Evolutionary conservation across 1,140 invertebrate genomes (phyloP), one percentile per base, ranked within the genome.

Genomic region (Heliconius melpomene): DNA sequence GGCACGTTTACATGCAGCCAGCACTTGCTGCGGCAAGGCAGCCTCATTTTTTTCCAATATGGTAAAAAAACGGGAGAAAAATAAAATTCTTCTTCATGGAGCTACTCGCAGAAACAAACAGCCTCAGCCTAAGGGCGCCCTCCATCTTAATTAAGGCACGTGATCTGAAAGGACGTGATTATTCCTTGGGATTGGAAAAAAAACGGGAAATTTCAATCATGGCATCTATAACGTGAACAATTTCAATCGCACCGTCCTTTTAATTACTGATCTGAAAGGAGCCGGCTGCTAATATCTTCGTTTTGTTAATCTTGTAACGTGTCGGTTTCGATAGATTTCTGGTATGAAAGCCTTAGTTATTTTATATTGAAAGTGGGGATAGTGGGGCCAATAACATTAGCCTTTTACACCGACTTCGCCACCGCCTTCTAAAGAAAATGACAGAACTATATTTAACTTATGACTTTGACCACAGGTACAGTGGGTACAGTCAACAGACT

Each of bases 131-230:
- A 71, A 16, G 72, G 66, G 72, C 60, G 79, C 80, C 54, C 78
- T 77, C 74, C 70, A 60, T 84, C 84, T 88, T 88, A 86, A 88
- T 88, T 86, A 88, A 79, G 82, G 83, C 82, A 83, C 83, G 78
- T 79, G 80, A 83, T 79, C 80, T 83, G 78, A 79, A 79, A 82
- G 74, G 29, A 32, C 32, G 32, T 32, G 32, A 32, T 32, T 32
- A 32, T 32, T 32, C 32, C 32, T 32, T 32, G 32, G 32, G 32
- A 32, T 32, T 32, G 32, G 32, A 32, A 32, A 32, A 32, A 32
- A 32, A 32, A 32, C 74, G 79, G 70, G 54, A 82, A 78, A 82
- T 86, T 66, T 86, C 84, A 87, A 88, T 88, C 86, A 86, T 83
- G 82, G 77, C 79, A 57, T 76, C 78, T 80, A 79, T 82, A 77